Conservation (phyloP, 2,113 vertebrate genomes). For the Proteles cristata region DNA sequence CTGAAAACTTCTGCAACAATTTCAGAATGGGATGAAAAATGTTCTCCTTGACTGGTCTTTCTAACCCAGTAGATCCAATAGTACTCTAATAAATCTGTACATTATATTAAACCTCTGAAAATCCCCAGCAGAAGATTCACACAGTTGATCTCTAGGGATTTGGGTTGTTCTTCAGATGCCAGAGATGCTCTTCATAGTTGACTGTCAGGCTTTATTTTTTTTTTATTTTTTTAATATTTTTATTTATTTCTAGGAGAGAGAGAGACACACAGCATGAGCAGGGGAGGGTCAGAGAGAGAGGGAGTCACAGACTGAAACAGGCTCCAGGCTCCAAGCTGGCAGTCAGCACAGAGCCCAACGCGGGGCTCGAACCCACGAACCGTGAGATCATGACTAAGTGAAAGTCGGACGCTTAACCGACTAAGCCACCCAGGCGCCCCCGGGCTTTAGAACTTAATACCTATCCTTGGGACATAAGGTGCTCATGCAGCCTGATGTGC, state of each 20-base stretch:
- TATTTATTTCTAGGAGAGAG: no score
- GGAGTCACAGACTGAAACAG: no score
- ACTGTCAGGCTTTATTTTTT: fast-evolving
- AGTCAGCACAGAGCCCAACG: no score
- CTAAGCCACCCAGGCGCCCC: no score
- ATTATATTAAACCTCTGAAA: neutral
- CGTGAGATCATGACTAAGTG: no score
- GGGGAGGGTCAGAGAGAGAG: no score
- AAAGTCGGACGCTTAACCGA: no score
- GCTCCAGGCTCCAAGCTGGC: no score
- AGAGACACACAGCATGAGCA: no score
- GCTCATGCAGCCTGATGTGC: neutral
- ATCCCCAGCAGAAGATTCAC: neutral
- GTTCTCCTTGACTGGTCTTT: neutral
- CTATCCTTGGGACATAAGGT: neutral
- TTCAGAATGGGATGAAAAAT: neutral
- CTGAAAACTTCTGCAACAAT: neutral
- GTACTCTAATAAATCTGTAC: neutral
- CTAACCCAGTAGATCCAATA: neutral
- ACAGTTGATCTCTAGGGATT: neutral
- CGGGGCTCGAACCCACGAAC: no score
- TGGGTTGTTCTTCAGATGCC: neutral
- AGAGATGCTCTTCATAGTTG: neutral
- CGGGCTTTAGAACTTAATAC: neutral
- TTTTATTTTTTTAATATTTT: no score